These are phyloP conservation scores for Paratilapia polleni DNA, from an alignment of 2,113 vertebrate genomes.

Conservation along the genomic window DNA sequence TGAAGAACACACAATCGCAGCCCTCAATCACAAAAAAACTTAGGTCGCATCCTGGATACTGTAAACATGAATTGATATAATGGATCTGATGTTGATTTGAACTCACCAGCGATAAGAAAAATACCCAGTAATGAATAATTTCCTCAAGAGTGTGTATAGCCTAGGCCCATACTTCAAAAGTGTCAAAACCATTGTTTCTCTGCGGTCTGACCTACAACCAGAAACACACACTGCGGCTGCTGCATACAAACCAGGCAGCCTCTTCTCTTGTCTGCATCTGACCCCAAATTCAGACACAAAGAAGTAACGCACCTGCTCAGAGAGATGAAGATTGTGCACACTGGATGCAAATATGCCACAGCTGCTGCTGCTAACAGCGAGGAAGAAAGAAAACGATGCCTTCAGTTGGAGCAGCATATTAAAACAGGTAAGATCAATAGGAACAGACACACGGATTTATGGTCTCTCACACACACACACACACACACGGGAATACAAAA, in stretches of 20 bases:
- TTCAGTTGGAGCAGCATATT: constrained; percentile 22
- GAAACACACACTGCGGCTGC: neutral
- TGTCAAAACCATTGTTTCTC: neutral
- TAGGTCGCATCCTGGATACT: neutral
- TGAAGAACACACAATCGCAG: neutral
- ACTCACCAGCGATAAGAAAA: neutral
- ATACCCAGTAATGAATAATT: neutral
- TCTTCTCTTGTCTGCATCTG: neutral
- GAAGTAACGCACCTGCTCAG: constrained; percentile 2
- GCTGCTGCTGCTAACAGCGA: constrained; percentile 12
- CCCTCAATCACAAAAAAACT: neutral
- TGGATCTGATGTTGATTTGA: neutral
- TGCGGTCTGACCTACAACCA: neutral
- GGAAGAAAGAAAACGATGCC: constrained; percentile 4
- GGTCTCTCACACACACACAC: neutral
- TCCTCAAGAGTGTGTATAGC: neutral
- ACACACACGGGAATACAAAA: neutral
- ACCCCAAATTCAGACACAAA: neutral
- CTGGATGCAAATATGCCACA: neutral
- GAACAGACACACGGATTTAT: constrained; percentile 35
- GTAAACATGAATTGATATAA: neutral
- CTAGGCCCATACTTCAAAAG: neutral
- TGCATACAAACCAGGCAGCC: neutral
- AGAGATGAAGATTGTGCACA: neutral
- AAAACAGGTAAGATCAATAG: constrained; percentile 44